Base-by-base conservation (phyloP, 2,888 invertebrate genomes). In the Cremastinae sp. region DNA sequence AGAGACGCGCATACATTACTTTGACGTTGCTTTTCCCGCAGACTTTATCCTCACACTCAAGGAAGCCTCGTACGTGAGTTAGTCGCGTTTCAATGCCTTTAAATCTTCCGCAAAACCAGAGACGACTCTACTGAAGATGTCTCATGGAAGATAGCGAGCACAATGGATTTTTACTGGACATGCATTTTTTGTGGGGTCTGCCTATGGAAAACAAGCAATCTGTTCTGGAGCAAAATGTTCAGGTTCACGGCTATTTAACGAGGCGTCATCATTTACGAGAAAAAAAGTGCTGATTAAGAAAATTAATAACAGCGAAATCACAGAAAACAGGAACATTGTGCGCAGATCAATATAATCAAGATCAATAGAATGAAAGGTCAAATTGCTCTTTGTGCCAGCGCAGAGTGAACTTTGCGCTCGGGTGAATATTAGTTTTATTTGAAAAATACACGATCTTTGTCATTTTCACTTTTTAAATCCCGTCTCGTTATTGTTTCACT, bases 1-100 rank as follows among this genome's bases (percentile, higher is more conserved):
- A 80, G 82, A 86, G 83, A 83, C 82, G 82, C 79, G 83, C 82
- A 81, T 83, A 83, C 82, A 83, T 83, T 83, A 83, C 77, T 78
- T 74, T 77, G 74, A 70, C 70, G 77, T 45, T 55, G 14, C 39
- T 61, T 18, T 72, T 73, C 39, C 12, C 22, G 45, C 49, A 75
- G 75, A 78, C 78, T 75, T 61, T 64, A 2, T 28, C 49, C 55
- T 64, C 62, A 66, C 51, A 75, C 71, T 45, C 64, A 28, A 55
- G 69, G 66, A 16, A 66, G 51, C 53, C 62, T 64, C 56, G 45
- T 28, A 28, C 51, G 45, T 68, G 28, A 58, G 41, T 64, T 62
- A 47, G 71, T 58, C 20, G 53, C 28, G 47, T n/a, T 39, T 66
- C 28, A 10, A 18, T 45, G 55, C 12, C 22, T 14, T 55, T 58